A percentile compares a stretch with the other conserved stretches of the same genome.
Evolutionary conservation across 2,113 vertebrate species (phyloP).

Genomic region (Scatophagus argus): DNA sequence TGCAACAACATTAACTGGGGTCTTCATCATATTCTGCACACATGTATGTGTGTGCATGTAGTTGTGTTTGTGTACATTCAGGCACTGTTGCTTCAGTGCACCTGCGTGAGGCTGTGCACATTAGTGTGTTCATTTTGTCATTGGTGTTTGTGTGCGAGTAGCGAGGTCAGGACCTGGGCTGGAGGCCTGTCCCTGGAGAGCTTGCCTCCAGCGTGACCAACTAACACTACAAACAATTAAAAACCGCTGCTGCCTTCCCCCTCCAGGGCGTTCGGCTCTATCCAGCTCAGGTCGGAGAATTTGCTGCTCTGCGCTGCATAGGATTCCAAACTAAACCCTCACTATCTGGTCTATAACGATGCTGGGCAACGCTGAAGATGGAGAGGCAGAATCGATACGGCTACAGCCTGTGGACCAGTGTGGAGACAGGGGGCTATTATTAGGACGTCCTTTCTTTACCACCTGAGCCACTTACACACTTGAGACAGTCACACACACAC

Average conservation of each 20-base stretch:
- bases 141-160: slow-evolving; percentile 65
- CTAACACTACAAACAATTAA: slow-evolving; percentile 82
- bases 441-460: slow-evolving; percentile 77
- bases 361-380: slow-evolving; percentile 59
- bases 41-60: background rate
- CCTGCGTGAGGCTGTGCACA: slow-evolving; percentile 42
- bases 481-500: slow-evolving; percentile 63
- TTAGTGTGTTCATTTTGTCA: slow-evolving; percentile 42
- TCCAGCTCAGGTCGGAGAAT: slow-evolving; percentile 63
- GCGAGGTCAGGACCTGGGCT: slow-evolving; percentile 75
- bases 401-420: slow-evolving; percentile 79
- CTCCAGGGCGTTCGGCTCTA: slow-evolving; percentile 49
- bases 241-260: slow-evolving; percentile 59
- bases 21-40: slow-evolving; percentile 8
- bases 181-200: slow-evolving; percentile 70
- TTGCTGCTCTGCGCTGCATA: slow-evolving; percentile 49
- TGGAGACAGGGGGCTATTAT: slow-evolving; percentile 79
- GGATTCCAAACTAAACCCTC: slow-evolving; percentile 58
- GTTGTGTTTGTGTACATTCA: slow-evolving; percentile 26
- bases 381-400: slow-evolving; percentile 75
- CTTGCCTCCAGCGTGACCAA: slow-evolving; percentile 73
- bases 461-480: slow-evolving; percentile 78
- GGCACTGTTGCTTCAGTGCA: slow-evolving; percentile 38
- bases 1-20: background rate
- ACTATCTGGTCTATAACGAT: slow-evolving; percentile 70